phyloP scores from a whole-genome alignment of 1,140 invertebrate genomes.

The Hypsibius dujardini region DNA sequence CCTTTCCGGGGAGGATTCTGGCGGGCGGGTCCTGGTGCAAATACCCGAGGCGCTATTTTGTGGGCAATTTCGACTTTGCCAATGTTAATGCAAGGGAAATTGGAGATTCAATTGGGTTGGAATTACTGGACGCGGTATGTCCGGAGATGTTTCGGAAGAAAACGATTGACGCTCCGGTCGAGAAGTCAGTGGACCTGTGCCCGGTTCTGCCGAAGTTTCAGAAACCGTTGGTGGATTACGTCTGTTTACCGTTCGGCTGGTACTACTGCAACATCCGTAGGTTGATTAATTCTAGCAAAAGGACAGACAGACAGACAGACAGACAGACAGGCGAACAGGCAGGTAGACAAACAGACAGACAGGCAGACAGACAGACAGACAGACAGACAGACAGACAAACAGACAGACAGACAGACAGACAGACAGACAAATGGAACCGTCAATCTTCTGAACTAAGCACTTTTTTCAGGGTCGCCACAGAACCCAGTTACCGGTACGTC shows the following conservation, averaged over 20 bases:
- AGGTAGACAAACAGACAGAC: too few relatives aligned
- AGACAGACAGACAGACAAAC: too few relatives aligned
- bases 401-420: not conserved
- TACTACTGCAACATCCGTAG: constrained; percentile 16
- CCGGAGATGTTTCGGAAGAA: not conserved
- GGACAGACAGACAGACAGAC: not conserved
- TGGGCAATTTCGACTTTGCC: not conserved
- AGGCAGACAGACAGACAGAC: too few relatives aligned
- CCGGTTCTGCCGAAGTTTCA: constrained; percentile 1
- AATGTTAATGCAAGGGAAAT: constrained; percentile 2
- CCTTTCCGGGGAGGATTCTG: not conserved
- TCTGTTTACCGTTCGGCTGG: not conserved
- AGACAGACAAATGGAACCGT: not conserved
- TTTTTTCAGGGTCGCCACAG: not conserved
- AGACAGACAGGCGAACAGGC: too few relatives aligned
- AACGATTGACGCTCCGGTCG: not conserved
- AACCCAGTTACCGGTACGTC: not conserved
- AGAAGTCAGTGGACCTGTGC: not conserved
- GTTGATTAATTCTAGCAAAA: not conserved
- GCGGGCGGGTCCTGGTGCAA: not conserved
- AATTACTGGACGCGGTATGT: not conserved
- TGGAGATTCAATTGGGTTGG: not conserved
- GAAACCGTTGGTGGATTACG: not conserved
- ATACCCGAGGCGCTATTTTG: not conserved
- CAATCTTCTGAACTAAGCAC: not conserved